phyloP scores from a whole-genome alignment of 2,888 invertebrate species.

The Lordiphosa andalusiaca region DNA sequence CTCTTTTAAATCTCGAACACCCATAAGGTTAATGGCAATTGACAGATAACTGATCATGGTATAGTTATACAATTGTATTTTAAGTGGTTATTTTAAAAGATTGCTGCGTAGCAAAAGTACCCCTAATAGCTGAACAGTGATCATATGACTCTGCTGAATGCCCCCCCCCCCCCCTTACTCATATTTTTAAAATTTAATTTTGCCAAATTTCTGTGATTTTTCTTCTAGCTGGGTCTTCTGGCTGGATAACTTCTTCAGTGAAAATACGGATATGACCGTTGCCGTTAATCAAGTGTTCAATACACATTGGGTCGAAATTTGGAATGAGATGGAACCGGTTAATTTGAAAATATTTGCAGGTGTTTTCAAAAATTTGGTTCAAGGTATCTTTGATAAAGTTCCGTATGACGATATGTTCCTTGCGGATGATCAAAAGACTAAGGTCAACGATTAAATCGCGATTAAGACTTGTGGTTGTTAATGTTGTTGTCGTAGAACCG shows the following conservation, averaged over 20 bases:
- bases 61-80: too few species aligned
- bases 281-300: constrained; percentile 47
- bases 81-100: too few species aligned
- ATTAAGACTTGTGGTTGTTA: constrained; percentile 13
- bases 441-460: constrained; percentile 15
- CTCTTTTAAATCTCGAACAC: too few species aligned
- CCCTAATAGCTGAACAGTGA: too few species aligned
- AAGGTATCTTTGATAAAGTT: constrained; percentile 31
- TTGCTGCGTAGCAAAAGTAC: too few species aligned
- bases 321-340: constrained; percentile 46
- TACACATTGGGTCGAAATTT: constrained; percentile 46
- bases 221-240: constrained; percentile 43
- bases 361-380: constrained; percentile 34
- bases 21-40: too few species aligned
- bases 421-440: constrained; percentile 15
- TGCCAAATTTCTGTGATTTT: background rate
- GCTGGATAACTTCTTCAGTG: constrained; percentile 43
- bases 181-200: too few species aligned
- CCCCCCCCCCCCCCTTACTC: too few species aligned
- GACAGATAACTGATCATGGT: too few species aligned
- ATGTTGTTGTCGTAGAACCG: constrained; percentile 24
- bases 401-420: constrained; percentile 58
- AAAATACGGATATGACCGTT: constrained; percentile 46
- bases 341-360: constrained; percentile 37
- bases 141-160: too few species aligned